Conservation (phyloP, 2,888 invertebrate genomes). For the Tanaodytes sp. region DNA sequence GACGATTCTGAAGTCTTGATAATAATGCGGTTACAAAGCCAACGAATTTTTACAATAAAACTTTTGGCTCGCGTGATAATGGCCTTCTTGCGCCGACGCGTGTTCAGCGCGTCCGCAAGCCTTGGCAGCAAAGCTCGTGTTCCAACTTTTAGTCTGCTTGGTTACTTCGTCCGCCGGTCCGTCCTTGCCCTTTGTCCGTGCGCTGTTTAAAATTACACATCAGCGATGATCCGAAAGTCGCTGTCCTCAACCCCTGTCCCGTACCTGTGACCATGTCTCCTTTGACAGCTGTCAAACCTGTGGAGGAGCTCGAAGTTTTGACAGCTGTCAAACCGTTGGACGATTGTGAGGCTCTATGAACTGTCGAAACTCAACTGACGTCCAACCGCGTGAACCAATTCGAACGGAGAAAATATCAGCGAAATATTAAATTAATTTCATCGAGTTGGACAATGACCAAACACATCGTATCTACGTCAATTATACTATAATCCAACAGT, state of each 20-base stretch:
- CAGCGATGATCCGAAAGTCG: not conserved
- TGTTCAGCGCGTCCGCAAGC: constrained; percentile 58
- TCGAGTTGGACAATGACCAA: no score
- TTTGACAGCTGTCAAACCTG: constrained; percentile 20
- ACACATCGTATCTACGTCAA: no score
- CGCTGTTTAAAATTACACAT: constrained; percentile 11
- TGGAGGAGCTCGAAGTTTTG: not conserved
- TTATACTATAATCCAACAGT: no score
- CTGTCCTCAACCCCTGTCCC: not conserved
- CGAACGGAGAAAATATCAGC: no score
- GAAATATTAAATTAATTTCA: no score
- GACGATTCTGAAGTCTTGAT: no score
- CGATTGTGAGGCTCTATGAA: no score
- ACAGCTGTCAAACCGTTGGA: not conserved
- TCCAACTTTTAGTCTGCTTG: constrained; percentile 68
- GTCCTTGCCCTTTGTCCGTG: constrained; percentile 59
- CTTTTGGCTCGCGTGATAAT: constrained; percentile 22
- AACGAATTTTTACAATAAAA: no score
- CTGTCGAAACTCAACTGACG: not conserved
- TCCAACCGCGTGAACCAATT: no score
- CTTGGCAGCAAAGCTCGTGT: constrained; percentile 66
- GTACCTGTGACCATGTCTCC: not conserved
- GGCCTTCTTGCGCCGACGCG: constrained; percentile 62
- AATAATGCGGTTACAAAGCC: no score
- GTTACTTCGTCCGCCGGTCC: constrained; percentile 66